Evolutionary conservation across 2,113 vertebrate species (phyloP), one percentile per base, ranked within the genome.

Genomic region (Pimephales promelas): DNA sequence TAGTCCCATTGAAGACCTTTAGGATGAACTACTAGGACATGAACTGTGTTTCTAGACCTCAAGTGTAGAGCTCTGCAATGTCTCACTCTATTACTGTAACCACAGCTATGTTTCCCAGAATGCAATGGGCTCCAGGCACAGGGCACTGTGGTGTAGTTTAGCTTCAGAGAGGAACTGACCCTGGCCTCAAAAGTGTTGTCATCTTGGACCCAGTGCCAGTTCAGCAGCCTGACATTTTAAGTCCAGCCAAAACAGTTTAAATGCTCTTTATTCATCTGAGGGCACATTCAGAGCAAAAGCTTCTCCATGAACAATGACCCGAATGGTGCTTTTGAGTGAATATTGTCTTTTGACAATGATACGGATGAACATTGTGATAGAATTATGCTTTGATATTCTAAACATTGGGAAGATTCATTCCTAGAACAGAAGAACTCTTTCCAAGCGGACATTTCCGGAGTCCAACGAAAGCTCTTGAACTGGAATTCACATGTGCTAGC

Each of bases 91-190:
- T 77, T 40, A 62, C 68, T 66, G 56, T 40, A 80, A 43, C 70
- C 80, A 66, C 68, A 86, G 59, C 28, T 76, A 62, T 86, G 79
- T 84, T 82, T 85, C 77, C 77, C 59, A 71, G 83, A 76, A 85
- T 81, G 76, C 61, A 59, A 10, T 61, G 18, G 77, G 22, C 36
- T 70, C 31, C 24, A 28, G 26, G 31, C 28, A 78, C 64, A 14
- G 22, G 52, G 36, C 26, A 40, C 22, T 59, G 73, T 56, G 72
- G 57, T 43, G 40, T 47, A 64, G 75, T 57, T 77, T 79, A 31
- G 36, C 22, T 28, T 66, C 61, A 13, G 49, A 78, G 78, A 26
- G 10, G 72, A 57, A 73, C 62, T 56, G 62, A 70, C 85, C 54
- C 43, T 73, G 74, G 68, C 59, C 26, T 81, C 10, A 75, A 47